Conservation (phyloP, 2,797 vertebrate species). For the Premnoplex brunnescens region DNA sequence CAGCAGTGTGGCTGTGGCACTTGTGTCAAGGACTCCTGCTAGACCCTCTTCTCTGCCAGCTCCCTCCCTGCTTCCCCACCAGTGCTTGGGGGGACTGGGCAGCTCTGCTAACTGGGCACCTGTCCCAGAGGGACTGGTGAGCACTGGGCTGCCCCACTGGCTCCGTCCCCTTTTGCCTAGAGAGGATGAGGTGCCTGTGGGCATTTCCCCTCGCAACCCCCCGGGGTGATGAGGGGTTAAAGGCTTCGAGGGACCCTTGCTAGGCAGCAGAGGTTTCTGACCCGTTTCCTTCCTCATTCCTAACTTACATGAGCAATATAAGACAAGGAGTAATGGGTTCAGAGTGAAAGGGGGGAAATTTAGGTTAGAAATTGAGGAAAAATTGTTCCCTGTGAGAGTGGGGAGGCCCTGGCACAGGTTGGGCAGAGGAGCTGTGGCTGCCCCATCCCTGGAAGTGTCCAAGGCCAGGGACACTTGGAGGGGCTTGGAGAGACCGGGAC, state of each 20-base stretch:
- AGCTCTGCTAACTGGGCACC: neutral
- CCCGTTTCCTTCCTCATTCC: rapidly evolving
- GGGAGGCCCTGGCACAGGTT: neutral
- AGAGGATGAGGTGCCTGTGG: neutral
- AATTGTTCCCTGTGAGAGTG: neutral
- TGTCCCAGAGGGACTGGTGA: neutral
- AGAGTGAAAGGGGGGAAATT: neutral
- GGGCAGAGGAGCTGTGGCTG: neutral
- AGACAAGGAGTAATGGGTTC: neutral
- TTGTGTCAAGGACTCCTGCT: neutral
- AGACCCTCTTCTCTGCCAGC: neutral
- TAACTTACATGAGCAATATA: neutral
- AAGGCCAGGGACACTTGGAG: neutral
- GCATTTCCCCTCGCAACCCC: too few relatives aligned
- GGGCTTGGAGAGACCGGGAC: neutral
- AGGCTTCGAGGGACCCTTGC: neutral
- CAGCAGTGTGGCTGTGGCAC: neutral
- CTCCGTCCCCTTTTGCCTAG: rapidly evolving
- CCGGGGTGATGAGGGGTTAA: neutral
- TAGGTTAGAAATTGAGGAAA: neutral
- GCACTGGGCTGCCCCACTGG: neutral
- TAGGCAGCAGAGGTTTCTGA: neutral
- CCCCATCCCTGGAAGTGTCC: neutral
- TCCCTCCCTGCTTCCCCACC: neutral
- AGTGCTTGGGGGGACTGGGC: rapidly evolving